phyloP scores from a whole-genome alignment of 2,797 vertebrate genomes.

The Sebastes matsubarae region DNA sequence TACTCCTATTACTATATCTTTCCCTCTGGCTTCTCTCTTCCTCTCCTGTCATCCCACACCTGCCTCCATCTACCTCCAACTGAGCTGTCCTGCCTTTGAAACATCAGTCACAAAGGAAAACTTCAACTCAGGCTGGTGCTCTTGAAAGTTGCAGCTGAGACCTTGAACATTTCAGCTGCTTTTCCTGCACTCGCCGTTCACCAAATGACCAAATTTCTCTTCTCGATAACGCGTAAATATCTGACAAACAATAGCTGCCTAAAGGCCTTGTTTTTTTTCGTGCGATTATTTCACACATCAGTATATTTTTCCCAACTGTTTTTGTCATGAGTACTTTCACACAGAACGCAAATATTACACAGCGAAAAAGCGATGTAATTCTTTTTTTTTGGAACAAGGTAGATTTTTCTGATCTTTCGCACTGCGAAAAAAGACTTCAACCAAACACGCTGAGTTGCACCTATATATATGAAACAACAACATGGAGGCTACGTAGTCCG shows the following conservation, averaged over 20 bases:
- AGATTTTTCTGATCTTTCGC: too few species aligned
- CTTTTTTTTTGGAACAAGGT: too few species aligned
- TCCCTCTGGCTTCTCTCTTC: not conserved
- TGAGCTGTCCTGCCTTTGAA: not conserved
- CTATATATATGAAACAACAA: too few species aligned
- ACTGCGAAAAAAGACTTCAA: too few species aligned
- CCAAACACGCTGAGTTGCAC: too few species aligned
- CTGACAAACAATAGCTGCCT: not conserved
- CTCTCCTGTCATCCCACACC: not conserved
- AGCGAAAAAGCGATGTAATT: rapidly evolving
- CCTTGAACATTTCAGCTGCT: not conserved
- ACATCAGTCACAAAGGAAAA: not conserved
- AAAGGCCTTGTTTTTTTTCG: too few species aligned
- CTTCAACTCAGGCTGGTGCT: not conserved
- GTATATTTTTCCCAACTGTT: too few species aligned
- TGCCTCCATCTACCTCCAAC: not conserved
- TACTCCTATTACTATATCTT: not conserved
- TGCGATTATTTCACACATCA: too few species aligned
- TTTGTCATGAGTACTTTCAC: too few species aligned
- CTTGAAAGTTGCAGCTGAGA: not conserved
- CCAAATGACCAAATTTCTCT: not conserved
- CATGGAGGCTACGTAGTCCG: too few species aligned
- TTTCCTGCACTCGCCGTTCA: not conserved
- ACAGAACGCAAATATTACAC: rapidly evolving
- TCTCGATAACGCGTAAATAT: not conserved